Percentiles rank a stretch among this genome's conserved stretches.
These are phyloP conservation scores for Hydrolagus affinis DNA, from an alignment of 2,113 vertebrate species.

Conservation along the genomic window DNA sequence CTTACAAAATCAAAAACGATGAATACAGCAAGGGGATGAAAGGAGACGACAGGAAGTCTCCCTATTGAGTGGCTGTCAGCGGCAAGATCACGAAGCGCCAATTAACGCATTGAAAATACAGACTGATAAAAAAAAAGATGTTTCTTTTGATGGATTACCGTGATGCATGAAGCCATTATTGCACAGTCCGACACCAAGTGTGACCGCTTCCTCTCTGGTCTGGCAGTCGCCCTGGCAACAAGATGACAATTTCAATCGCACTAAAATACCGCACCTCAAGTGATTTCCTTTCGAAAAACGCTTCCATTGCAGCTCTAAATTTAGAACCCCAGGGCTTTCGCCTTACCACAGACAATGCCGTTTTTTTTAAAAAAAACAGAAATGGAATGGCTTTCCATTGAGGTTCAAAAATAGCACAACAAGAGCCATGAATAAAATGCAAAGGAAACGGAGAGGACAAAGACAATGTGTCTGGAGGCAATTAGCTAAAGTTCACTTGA, in stretches of 20 bases:
- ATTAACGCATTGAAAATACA: not conserved
- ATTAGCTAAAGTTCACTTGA: slow-evolving; percentile 22
- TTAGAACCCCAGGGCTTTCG: slow-evolving; percentile 33
- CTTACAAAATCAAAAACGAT: not conserved
- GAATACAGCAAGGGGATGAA: not conserved
- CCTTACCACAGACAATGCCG: not conserved
- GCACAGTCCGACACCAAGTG: slow-evolving; percentile 87
- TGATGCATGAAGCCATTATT: slow-evolving; percentile 98
- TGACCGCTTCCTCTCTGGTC: slow-evolving; percentile 86
- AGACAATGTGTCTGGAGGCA: slow-evolving; percentile 15
- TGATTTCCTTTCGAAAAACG: slow-evolving; percentile 30
- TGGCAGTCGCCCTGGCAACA: slow-evolving; percentile 82
- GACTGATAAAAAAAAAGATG: not conserved
- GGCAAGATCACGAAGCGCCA: not conserved
- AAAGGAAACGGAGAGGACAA: not conserved
- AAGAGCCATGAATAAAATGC: not conserved
- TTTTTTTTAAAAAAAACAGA: not conserved
- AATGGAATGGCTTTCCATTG: not conserved
- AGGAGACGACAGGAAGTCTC: not conserved
- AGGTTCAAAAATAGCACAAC: not conserved
- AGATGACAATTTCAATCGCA: slow-evolving; percentile 37
- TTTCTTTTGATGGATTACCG: slow-evolving; percentile 55
- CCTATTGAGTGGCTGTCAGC: not conserved
- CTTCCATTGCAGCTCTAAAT: slow-evolving; percentile 34
- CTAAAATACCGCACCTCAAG: slow-evolving; percentile 28